Conservation (phyloP, 2,888 invertebrate genomes). For the Dexiosoma caninum region DNA sequence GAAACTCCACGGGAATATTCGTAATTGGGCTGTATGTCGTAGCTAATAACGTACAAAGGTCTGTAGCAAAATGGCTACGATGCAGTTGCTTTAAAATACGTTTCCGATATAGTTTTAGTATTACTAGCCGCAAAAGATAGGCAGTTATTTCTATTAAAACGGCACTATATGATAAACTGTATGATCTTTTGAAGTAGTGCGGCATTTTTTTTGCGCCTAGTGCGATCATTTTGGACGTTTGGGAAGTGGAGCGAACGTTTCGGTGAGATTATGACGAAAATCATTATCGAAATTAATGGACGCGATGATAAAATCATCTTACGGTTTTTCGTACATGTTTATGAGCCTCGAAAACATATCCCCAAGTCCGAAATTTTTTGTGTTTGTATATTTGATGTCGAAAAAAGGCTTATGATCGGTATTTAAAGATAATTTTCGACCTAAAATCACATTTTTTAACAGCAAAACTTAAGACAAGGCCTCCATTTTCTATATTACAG, state of each 20-base stretch:
- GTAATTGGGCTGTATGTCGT: slow-evolving; percentile 38
- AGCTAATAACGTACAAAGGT: slow-evolving; percentile 14
- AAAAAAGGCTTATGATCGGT: neutral
- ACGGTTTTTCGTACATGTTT: too few species aligned
- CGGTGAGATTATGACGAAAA: too few species aligned
- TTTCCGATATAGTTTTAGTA: neutral
- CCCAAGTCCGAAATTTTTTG: too few species aligned
- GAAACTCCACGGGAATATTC: too few species aligned
- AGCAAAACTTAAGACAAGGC: slow-evolving; percentile 2
- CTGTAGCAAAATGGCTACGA: neutral
- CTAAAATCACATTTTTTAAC: slow-evolving; percentile 33
- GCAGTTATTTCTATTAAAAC: too few species aligned
- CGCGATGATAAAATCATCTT: too few species aligned
- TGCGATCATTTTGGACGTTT: too few species aligned
- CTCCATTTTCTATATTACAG: slow-evolving; percentile 51
- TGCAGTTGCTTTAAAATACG: slow-evolving; percentile 29
- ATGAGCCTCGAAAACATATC: too few species aligned
- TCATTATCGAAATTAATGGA: too few species aligned
- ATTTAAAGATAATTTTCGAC: slow-evolving; percentile 38
- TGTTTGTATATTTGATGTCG: too few species aligned
- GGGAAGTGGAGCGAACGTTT: too few species aligned
- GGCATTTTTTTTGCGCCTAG: slow-evolving; percentile 9
- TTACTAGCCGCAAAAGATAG: neutral
- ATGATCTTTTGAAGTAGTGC: neutral
- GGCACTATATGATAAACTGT: neutral